Evolutionary conservation across 2,113 vertebrate species (phyloP).

Genomic region (Tauraco erythrolophus): DNA sequence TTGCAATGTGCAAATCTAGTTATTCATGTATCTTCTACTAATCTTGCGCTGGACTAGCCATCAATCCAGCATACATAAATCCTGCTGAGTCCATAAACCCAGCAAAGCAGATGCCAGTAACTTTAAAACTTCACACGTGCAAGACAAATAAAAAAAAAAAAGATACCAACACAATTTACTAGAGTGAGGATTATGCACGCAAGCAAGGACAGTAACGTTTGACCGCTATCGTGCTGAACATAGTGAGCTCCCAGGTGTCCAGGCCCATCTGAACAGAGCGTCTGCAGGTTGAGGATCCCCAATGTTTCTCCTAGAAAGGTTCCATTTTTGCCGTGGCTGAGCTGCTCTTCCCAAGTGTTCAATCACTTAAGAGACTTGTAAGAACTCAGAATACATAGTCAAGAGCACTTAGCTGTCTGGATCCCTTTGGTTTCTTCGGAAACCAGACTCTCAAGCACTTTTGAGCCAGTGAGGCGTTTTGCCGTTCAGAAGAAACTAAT

Average conservation of each 20-base stretch:
- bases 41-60: neutral
- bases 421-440: neutral
- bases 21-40: neutral
- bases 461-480: neutral
- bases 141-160: neutral
- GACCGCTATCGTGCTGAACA: rapidly evolving
- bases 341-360: neutral
- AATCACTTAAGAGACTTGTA: neutral
- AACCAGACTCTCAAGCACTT: neutral
- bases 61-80: neutral
- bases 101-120: neutral
- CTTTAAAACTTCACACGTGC: neutral
- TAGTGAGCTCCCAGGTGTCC: neutral
- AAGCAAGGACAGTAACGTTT: neutral
- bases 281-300: neutral
- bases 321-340: neutral
- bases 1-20: neutral
- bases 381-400: neutral
- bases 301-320: neutral
- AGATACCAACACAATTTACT: rapidly evolving
- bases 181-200: neutral
- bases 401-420: neutral
- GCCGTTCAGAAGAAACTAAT: neutral
- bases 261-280: neutral
- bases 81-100: rapidly evolving